phyloP scores from a whole-genome alignment of 2,888 invertebrate genomes.

The Zhuqinia jingwanae region DNA sequence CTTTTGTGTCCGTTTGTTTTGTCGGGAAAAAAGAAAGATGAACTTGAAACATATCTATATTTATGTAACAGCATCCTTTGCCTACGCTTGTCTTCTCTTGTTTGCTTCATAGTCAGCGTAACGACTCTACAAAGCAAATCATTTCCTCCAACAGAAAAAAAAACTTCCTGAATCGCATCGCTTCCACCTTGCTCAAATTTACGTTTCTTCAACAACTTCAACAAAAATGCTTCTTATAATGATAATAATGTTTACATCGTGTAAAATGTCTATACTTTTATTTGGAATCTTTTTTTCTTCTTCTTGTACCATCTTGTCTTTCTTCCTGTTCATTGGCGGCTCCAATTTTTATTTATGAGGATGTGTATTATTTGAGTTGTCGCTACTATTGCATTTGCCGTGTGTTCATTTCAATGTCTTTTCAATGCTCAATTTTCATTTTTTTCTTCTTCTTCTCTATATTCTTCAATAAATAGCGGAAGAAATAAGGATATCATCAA shows the following conservation, averaged over 20 bases:
- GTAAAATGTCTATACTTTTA: neutral
- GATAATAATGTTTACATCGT: neutral
- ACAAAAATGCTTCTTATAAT: too few relatives aligned
- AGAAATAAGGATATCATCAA: slow-evolving; percentile 28
- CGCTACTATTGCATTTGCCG: neutral
- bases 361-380: slow-evolving; percentile 16
- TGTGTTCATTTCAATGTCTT: slow-evolving; percentile 10
- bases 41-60: neutral
- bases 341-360: slow-evolving; percentile 21
- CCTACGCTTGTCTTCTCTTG: slow-evolving; percentile 37
- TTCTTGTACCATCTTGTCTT: neutral
- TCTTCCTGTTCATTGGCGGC: neutral
- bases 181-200: neutral
- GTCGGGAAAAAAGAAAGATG: slow-evolving; percentile 44
- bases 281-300: neutral
- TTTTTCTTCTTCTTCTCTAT: too few relatives aligned
- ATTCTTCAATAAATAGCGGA: slow-evolving; percentile 6
- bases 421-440: neutral
- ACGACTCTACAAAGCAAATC: slow-evolving; percentile 51
- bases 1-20: too few relatives aligned
- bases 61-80: slow-evolving; percentile 29
- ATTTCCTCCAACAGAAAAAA: slow-evolving; percentile 45
- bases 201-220: neutral
- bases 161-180: neutral
- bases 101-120: slow-evolving; percentile 60